These are phyloP conservation scores for Coronaproctus castanopsis DNA, from an alignment of 2,888 invertebrate species.

Conservation along the genomic window DNA sequence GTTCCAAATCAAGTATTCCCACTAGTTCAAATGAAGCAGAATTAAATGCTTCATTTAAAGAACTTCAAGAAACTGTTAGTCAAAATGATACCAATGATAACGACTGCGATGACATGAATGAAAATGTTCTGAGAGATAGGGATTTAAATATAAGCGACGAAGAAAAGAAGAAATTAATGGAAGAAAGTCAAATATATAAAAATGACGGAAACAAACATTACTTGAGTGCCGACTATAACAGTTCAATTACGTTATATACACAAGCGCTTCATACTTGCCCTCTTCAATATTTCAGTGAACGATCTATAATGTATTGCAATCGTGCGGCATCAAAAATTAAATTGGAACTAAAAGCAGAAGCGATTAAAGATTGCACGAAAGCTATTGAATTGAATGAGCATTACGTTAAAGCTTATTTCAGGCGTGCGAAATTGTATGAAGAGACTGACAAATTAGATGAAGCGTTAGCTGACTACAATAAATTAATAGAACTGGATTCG, in stretches of 20 bases:
- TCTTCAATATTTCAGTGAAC: constrained; percentile 41
- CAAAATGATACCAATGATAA: not conserved
- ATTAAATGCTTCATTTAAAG: not conserved
- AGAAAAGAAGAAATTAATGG: constrained; percentile 34
- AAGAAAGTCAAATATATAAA: constrained; percentile 45
- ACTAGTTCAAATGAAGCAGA: not conserved
- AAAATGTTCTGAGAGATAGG: constrained; percentile 34
- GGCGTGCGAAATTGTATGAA: constrained; percentile 68
- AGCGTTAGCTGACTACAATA: constrained; percentile 67
- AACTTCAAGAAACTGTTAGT: not conserved
- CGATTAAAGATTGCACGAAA: constrained; percentile 66
- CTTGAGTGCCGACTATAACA: constrained; percentile 40
- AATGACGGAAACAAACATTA: constrained; percentile 55
- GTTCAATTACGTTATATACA: constrained; percentile 53
- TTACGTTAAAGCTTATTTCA: constrained; percentile 60
- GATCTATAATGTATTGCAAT: constrained; percentile 68
- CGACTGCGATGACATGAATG: constrained; percentile 31
- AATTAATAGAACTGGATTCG: constrained; percentile 59
- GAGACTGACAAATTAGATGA: constrained; percentile 70
- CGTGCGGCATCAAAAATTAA: constrained; percentile 66
- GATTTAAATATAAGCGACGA: constrained; percentile 45
- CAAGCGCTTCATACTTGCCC: constrained; percentile 59
- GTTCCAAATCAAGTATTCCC: not conserved
- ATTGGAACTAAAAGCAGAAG: constrained; percentile 41
- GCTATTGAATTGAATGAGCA: constrained; percentile 63